These are phyloP conservation scores for Drosophila tristis DNA, from an alignment of 1,140 invertebrate genomes.

Conservation along the genomic window DNA sequence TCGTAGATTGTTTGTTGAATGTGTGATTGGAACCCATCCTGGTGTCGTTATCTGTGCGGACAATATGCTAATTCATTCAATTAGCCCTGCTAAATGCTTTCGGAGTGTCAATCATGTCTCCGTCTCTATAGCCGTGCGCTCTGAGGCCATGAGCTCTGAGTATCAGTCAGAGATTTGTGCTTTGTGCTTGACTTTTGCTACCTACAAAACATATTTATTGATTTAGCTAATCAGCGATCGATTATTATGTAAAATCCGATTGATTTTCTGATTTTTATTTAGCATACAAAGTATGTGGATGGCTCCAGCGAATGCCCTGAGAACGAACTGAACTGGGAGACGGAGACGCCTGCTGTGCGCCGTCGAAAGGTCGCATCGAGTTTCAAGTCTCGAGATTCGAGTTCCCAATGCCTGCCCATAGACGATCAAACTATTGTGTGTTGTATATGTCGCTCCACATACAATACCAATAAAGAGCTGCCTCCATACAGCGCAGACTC, in stretches of 20 bases:
- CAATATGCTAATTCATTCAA: slow-evolving; percentile 77
- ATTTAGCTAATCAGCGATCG: slow-evolving; percentile 79
- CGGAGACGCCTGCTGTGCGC: slow-evolving; percentile 33
- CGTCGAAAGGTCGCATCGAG: slow-evolving; percentile 23
- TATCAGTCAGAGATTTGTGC: slow-evolving; percentile 9
- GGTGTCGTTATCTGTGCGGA: slow-evolving; percentile 44
- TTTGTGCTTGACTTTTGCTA: slow-evolving; percentile 72
- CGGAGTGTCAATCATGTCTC: slow-evolving; percentile 34
- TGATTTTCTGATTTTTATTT: slow-evolving; percentile 55
- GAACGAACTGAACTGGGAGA: not conserved
- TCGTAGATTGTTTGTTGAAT: slow-evolving; percentile 17
- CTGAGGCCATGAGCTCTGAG: not conserved
- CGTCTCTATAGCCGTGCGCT: not conserved
- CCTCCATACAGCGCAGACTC: no score
- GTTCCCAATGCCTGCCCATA: not conserved
- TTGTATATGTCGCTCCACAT: no score
- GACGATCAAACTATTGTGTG: no score
- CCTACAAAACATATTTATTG: slow-evolving; percentile 77
- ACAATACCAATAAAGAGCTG: no score
- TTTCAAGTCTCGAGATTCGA: slow-evolving; percentile 7
- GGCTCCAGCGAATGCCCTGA: not conserved
- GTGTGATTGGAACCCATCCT: slow-evolving; percentile 33
- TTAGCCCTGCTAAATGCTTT: slow-evolving; percentile 64
- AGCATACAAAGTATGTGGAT: slow-evolving; percentile 64
- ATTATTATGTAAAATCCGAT: slow-evolving; percentile 76